Evolutionary conservation across 53 echinoderm and acorn worm species (phyloP), one percentile per base, ranked within the genome.

Genomic region (Zoroaster sp.): DNA sequence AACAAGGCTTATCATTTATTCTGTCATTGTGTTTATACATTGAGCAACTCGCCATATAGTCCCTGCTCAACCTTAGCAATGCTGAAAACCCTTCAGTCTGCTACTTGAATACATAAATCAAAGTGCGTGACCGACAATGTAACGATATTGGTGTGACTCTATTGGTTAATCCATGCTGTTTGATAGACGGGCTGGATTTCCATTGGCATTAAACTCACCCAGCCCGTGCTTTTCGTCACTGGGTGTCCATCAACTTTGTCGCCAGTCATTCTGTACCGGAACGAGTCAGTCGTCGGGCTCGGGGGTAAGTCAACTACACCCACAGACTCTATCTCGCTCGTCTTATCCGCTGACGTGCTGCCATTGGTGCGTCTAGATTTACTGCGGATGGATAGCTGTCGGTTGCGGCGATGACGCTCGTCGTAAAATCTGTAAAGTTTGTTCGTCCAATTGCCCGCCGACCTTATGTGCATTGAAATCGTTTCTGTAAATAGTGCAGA

Each of bases 391-490:
- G 81, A 80, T 42, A 66, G 66, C 66, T 80, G 81, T 4, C 81
- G 81, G 44, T 66, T 80, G 42, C 81, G 81, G 40, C 59, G 36
- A 71, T 94, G 92, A 44, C 93, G 78, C 74, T 92, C 90, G 67
- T 99, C 96, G 77, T 93, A 99, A 86, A 91, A 94, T 10, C 87
- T 67, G 72, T 96, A 96, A 10, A 96, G 93, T 36, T 93, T 77
- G 65, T 94, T 94, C 20, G 99, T 96, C 99, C 99, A 99, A 72
- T 96, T 94, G 66, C 99, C 99, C 52, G 86, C 93, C 15, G 99
- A 96, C 11, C 99, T 94, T 39, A 99, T 91, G 69, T 98, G 99
- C 73, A 96, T 74, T 2, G 92, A 91, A 31, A 99, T 86, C 13
- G 88, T 93, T 21, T 94, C 99, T 99, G 80, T 40, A 44, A 88